Conservation (phyloP, 2,113 vertebrate species). For the Gallinago undulata region DNA sequence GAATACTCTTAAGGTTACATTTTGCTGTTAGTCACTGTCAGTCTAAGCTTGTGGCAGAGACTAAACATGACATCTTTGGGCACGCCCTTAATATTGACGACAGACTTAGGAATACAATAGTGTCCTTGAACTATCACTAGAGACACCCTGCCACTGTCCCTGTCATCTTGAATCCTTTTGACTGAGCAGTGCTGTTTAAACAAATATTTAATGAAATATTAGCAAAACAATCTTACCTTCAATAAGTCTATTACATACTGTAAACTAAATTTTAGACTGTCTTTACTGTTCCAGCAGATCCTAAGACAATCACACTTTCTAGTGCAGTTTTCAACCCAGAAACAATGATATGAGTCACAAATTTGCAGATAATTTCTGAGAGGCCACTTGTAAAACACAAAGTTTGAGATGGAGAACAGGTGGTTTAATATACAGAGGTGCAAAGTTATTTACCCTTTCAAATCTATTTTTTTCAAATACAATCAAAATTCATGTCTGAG, state of each 20-base stretch:
- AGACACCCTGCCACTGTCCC: background rate
- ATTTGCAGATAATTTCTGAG: background rate
- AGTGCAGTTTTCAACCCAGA: background rate
- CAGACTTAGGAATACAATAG: background rate
- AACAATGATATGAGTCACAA: background rate
- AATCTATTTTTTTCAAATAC: background rate
- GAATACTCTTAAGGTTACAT: background rate
- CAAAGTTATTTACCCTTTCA: background rate
- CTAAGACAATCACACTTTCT: background rate
- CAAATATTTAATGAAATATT: background rate
- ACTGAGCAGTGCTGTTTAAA: no score
- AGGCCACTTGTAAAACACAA: background rate
- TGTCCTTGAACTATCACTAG: background rate
- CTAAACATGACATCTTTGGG: background rate
- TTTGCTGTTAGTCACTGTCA: background rate
- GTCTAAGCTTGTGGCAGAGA: background rate
- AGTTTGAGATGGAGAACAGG: background rate
- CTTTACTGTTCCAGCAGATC: background rate
- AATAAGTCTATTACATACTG: background rate
- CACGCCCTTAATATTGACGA: background rate
- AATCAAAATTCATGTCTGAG: background rate
- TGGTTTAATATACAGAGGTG: background rate
- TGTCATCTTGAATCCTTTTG: background rate
- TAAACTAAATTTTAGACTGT: background rate
- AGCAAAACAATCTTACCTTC: background rate